phyloP scores from a whole-genome alignment of 2,797 vertebrate genomes.

The Zenarchopterus dispar region DNA sequence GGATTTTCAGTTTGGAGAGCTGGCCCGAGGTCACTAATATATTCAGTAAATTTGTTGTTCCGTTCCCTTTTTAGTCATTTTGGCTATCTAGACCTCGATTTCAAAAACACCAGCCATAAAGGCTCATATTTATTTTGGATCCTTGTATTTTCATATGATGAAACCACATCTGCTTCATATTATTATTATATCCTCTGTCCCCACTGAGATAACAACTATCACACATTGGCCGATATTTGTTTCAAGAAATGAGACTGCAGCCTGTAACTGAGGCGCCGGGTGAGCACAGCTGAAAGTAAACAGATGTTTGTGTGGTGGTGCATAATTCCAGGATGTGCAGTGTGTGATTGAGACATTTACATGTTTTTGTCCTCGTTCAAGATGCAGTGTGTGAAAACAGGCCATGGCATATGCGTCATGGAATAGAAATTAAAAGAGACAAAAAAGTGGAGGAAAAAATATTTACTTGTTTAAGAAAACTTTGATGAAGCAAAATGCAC shows the following conservation, averaged over 20 bases:
- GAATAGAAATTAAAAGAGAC: neutral
- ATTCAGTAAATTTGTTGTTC: neutral
- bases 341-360: conserved; percentile 7
- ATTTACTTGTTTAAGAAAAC: conserved; percentile 7
- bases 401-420: neutral
- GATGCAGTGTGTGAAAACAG: conserved; percentile 6
- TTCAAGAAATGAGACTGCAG: conserved; percentile 5
- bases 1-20: conserved; percentile 42
- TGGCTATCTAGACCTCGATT: conserved; percentile 37
- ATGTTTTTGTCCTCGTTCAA: conserved; percentile 11
- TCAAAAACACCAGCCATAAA: conserved; percentile 28
- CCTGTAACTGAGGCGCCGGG: conserved; percentile 6
- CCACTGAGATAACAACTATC: conserved; percentile 29
- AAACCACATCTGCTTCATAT: conserved; percentile 31
- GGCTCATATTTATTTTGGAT: conserved; percentile 37
- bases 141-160: conserved; percentile 46
- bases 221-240: conserved; percentile 23
- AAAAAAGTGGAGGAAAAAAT: neutral
- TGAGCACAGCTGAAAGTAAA: conserved; percentile 32
- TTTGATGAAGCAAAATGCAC: neutral
- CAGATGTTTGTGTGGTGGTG: conserved; percentile 27
- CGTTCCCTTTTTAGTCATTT: conserved; percentile 44
- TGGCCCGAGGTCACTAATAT: conserved; percentile 23
- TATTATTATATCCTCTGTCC: conserved; percentile 22
- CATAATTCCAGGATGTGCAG: conserved; percentile 37